These are phyloP conservation scores for Enteromius argenteus DNA, from an alignment of 2,797 vertebrate species.

Conservation along the genomic window DNA sequence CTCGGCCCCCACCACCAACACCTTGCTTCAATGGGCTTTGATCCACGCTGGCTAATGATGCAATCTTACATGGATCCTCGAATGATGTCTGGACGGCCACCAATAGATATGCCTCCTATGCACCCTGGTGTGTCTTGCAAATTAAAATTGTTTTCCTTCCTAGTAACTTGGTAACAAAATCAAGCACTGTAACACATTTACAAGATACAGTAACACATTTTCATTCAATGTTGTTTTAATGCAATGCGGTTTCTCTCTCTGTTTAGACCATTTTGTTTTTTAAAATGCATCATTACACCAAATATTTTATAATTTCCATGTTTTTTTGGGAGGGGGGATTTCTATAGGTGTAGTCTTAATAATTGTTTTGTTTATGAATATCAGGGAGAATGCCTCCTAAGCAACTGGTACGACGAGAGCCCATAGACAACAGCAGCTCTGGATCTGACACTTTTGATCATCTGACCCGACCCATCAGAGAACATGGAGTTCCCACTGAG, in stretches of 20 bases:
- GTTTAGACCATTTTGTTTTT: conserved; percentile 1
- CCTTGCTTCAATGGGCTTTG: conserved; percentile 96
- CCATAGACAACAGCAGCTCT: conserved; percentile 87
- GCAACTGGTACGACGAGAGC: conserved; percentile 92
- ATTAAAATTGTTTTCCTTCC: background rate
- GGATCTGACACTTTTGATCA: conserved; percentile 95
- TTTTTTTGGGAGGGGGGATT: background rate
- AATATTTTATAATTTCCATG: background rate
- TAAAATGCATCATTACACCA: background rate
- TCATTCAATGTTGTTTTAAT: background rate
- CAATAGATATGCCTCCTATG: conserved; percentile 91
- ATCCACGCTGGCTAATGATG: conserved; percentile 99
- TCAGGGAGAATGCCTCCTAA: conserved; percentile 94
- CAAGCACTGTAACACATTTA: background rate
- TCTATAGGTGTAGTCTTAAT: conserved; percentile 2
- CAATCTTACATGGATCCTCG: conserved; percentile 98
- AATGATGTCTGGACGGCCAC: conserved; percentile 94
- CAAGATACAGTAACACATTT: background rate
- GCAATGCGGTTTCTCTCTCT: background rate
- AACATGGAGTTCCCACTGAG: conserved; percentile 88
- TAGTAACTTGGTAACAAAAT: background rate
- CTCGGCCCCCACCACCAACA: conserved; percentile 92
- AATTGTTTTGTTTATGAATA: conserved; percentile 44
- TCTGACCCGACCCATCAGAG: conserved; percentile 86
- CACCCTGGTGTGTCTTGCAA: conserved; percentile 83